These are phyloP conservation scores for Campylomormyrus tamandua DNA, from an alignment of 2,113 vertebrate genomes.

Conservation along the genomic window DNA sequence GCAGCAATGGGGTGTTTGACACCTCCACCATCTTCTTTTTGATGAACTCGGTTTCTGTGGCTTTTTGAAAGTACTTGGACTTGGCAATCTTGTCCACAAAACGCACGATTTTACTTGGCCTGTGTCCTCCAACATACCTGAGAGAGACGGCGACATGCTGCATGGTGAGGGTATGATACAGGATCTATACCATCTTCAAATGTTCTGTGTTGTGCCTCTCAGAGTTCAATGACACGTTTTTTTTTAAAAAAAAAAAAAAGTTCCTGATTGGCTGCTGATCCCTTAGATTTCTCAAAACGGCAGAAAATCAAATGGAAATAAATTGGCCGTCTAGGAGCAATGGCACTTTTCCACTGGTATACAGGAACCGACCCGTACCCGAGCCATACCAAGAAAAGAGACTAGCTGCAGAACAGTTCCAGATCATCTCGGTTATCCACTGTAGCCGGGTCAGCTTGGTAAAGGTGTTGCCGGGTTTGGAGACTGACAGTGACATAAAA, in stretches of 20 bases:
- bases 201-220: not conserved
- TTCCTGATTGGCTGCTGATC: not conserved
- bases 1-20: conserved; percentile 88
- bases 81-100: conserved; percentile 96
- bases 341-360: not conserved
- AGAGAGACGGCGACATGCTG: not conserved
- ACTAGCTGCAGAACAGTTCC: not conserved
- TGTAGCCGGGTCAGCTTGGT: not conserved
- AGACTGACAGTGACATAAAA: no score
- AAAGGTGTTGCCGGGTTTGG: not conserved
- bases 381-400: not conserved
- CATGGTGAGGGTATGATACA: not conserved
- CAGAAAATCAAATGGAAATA: not conserved
- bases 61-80: conserved; percentile 96
- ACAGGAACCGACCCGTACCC: not conserved
- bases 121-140: conserved; percentile 76
- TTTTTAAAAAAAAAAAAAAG: not conserved
- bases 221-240: not conserved
- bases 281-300: not conserved
- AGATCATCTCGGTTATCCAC: not conserved
- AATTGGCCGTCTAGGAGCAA: not conserved
- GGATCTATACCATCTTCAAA: not conserved
- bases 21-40: conserved; percentile 98
- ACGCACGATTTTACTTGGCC: conserved; percentile 89
- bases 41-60: conserved; percentile 94